Evolutionary conservation across 2,888 invertebrate species (phyloP).

Genomic region (Leucophora obtusa): DNA sequence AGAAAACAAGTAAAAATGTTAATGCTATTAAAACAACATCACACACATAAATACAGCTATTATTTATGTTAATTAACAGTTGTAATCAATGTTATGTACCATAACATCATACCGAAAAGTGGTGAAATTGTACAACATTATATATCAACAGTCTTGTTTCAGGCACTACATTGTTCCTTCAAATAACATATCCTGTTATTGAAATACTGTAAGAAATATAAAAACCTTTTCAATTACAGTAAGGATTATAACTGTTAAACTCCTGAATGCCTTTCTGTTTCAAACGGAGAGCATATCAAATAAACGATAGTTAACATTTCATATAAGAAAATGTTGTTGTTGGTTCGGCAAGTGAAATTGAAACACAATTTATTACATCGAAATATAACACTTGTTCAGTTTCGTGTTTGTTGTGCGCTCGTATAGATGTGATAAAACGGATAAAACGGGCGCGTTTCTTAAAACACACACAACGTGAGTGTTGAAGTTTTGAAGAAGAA

Average conservation of each 20-base stretch:
- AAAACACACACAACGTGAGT: slow-evolving; percentile 48
- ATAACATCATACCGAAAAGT: slow-evolving; percentile 53
- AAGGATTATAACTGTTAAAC: not conserved
- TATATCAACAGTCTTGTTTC: slow-evolving; percentile 15
- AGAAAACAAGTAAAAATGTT: too few species aligned
- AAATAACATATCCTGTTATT: not conserved
- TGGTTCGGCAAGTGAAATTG: slow-evolving; percentile 51
- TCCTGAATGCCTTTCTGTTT: not conserved
- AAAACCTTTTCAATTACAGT: not conserved
- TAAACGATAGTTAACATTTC: slow-evolving; percentile 26
- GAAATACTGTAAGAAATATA: slow-evolving; percentile 2
- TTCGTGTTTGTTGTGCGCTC: slow-evolving; percentile 78
- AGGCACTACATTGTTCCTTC: slow-evolving; percentile 31
- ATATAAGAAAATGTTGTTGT: slow-evolving; percentile 42
- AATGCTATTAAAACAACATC: too few species aligned
- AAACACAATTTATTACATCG: slow-evolving; percentile 61
- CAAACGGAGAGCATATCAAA: not conserved
- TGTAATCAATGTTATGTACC: not conserved
- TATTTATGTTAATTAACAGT: not conserved
- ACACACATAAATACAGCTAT: too few species aligned
- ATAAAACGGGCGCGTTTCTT: slow-evolving; percentile 52
- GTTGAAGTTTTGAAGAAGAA: slow-evolving; percentile 16
- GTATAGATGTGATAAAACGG: slow-evolving; percentile 75
- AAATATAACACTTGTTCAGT: slow-evolving; percentile 70
- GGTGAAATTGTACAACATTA: slow-evolving; percentile 46